These are phyloP conservation scores for Pseudopleuronectes americanus DNA, from an alignment of 2,797 vertebrate genomes.

Conservation along the genomic window DNA sequence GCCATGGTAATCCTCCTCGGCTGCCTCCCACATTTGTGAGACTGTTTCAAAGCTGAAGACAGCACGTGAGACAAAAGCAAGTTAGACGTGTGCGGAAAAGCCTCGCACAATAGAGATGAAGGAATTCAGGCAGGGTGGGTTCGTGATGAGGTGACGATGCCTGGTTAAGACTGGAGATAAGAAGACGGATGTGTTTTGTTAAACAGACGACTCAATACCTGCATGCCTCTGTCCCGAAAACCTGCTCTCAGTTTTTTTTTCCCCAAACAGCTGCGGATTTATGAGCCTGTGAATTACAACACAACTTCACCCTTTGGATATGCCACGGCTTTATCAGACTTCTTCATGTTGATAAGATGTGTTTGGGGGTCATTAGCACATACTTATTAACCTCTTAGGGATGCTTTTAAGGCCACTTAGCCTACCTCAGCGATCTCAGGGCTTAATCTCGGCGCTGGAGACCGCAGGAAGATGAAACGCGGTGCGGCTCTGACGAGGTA, in stretches of 20 bases:
- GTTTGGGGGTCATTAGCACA: constrained; percentile 76
- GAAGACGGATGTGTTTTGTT: constrained; percentile 17
- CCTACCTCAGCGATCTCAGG: constrained; percentile 69
- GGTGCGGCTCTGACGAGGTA: constrained; percentile 54
- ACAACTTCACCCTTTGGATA: constrained; percentile 52
- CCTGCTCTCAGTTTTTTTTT: constrained; percentile 21
- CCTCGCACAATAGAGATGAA: constrained; percentile 17
- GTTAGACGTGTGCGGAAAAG: constrained; percentile 16
- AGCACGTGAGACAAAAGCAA: constrained; percentile 18
- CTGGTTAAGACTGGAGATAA: constrained; percentile 12
- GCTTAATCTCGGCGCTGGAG: constrained; percentile 73
- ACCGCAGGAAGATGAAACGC: constrained; percentile 72
- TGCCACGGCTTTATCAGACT: constrained; percentile 58
- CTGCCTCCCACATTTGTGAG: constrained; percentile 22
- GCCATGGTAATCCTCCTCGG: constrained; percentile 41
- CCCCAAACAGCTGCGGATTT: constrained; percentile 53
- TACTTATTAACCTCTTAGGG: constrained; percentile 78
- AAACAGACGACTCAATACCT: constrained; percentile 29
- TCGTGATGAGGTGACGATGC: constrained; percentile 13
- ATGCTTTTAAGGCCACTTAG: constrained; percentile 77
- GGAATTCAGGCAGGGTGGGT: constrained; percentile 17
- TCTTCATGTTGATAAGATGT: constrained; percentile 72
- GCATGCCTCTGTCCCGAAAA: constrained; percentile 1
- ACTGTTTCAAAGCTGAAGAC: constrained; percentile 8
- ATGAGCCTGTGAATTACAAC: constrained; percentile 48